Evolutionary conservation across 2,888 invertebrate genomes (phyloP).

Genomic region (Willowsia nigromaculata): DNA sequence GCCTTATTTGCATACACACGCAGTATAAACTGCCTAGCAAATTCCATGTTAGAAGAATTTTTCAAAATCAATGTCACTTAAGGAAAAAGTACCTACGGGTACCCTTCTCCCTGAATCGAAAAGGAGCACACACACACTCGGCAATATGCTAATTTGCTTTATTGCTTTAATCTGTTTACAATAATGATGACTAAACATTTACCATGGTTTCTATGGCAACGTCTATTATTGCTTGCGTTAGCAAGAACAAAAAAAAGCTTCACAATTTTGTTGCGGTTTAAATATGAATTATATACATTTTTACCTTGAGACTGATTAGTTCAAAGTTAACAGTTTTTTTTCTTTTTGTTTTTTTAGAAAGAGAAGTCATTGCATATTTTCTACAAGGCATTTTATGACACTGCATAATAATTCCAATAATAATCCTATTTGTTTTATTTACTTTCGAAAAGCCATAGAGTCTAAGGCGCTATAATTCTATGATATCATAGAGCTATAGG

Average conservation of each 20-base stretch:
- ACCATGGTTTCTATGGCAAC: background rate
- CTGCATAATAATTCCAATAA: background rate
- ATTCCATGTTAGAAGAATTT: constrained; percentile 26
- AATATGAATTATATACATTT: constrained; percentile 14
- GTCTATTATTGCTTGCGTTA: background rate
- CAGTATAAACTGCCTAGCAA: background rate
- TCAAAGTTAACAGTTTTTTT: constrained; percentile 65
- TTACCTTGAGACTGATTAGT: constrained; percentile 63
- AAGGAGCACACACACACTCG: background rate
- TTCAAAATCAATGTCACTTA: constrained; percentile 43
- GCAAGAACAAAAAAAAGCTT: background rate
- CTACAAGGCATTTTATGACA: background rate
- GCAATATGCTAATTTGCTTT: constrained; percentile 17
- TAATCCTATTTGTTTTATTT: constrained; percentile 33
- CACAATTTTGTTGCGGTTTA: constrained; percentile 4
- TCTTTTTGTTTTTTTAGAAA: too few species aligned
- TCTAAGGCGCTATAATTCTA: background rate
- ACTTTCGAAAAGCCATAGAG: constrained; percentile 33
- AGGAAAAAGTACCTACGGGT: background rate
- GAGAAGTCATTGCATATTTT: constrained; percentile 27
- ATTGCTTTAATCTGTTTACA: constrained; percentile 33
- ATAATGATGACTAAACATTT: background rate
- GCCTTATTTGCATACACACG: background rate
- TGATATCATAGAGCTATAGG: too few species aligned
- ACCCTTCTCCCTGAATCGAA: background rate